phyloP scores from a whole-genome alignment of 2,113 vertebrate species.

The Meles meles region DNA sequence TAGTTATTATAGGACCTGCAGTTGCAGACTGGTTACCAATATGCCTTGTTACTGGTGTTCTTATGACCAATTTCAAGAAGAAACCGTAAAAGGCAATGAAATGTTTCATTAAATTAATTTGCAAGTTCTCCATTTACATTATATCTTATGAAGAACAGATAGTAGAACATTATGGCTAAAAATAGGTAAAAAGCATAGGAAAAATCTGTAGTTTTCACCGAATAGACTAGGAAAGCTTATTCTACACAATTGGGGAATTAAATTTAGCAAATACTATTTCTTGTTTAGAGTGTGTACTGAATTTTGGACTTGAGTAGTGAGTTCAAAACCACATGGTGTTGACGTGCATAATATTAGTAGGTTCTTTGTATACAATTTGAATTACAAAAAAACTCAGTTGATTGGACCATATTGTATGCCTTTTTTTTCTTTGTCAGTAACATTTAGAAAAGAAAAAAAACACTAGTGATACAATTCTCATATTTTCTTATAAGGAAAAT shows the following conservation, averaged over 20 bases:
- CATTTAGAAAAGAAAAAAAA: constrained; percentile 5
- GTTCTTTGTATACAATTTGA: background rate
- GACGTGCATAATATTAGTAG: constrained; percentile 1
- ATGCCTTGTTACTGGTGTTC: background rate
- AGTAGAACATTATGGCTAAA: background rate
- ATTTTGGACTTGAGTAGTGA: constrained; percentile 35
- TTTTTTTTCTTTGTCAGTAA: constrained; percentile 36
- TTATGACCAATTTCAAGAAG: constrained; percentile 9
- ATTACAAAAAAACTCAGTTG: background rate
- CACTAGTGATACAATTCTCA: background rate
- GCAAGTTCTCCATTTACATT: background rate
- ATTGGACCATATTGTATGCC: background rate
- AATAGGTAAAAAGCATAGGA: background rate
- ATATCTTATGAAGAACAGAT: constrained; percentile 43
- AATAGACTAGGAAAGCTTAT: background rate
- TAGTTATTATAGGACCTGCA: background rate
- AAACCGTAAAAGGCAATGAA: background rate
- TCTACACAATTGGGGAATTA: background rate
- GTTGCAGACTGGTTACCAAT: background rate
- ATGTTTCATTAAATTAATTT: background rate
- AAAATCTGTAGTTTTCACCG: constrained; percentile 60
- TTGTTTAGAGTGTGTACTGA: constrained; percentile 30
- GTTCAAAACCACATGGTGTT: constrained; percentile 10
- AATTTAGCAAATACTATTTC: constrained; percentile 39
- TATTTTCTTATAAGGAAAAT: constrained; percentile 30